A percentile compares a stretch with the other conserved stretches of the same genome.
Conservation (phyloP, 2,888 invertebrate species). For the Synanthedon formicaeformis region DNA sequence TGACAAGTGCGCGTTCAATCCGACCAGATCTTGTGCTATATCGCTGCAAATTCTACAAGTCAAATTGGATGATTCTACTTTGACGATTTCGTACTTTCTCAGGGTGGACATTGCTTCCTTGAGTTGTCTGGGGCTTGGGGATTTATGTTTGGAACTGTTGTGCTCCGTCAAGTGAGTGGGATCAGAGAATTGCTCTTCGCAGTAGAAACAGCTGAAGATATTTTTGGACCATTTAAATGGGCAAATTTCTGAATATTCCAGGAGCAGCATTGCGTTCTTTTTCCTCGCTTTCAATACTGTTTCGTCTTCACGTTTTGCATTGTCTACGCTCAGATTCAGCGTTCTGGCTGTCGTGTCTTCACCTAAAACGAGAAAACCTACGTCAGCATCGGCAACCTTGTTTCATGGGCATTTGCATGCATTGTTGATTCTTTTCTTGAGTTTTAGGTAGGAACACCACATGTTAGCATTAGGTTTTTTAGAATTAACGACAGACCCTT, state of each 20-base stretch:
- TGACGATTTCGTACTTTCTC: constrained; percentile 46
- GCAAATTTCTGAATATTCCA: constrained; percentile 44
- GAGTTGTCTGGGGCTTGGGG: constrained; percentile 18
- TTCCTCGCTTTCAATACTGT: constrained; percentile 9
- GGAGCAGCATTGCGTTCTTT: constrained; percentile 30
- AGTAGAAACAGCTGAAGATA: constrained; percentile 47
- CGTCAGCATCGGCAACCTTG: no score
- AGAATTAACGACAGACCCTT: no score
- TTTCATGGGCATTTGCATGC: no score
- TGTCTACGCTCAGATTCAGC: background rate
- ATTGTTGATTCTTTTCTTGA: no score
- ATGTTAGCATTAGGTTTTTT: no score
- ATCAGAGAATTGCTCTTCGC: constrained; percentile 38
- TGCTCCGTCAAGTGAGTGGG: constrained; percentile 36
- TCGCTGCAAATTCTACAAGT: constrained; percentile 42
- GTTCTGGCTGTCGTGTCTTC: background rate
- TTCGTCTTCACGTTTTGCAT: background rate
- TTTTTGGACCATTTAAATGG: constrained; percentile 58
- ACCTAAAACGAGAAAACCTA: background rate
- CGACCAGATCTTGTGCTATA: constrained; percentile 19
- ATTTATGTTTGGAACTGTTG: constrained; percentile 7
- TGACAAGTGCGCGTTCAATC: constrained; percentile 39
- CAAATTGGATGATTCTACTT: constrained; percentile 46
- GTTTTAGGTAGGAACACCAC: no score
- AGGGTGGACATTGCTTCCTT: constrained; percentile 31